Evolutionary conservation across 2,888 invertebrate genomes (phyloP), one percentile per base, ranked within the genome.

Genomic region (Melipona bicolor): DNA sequence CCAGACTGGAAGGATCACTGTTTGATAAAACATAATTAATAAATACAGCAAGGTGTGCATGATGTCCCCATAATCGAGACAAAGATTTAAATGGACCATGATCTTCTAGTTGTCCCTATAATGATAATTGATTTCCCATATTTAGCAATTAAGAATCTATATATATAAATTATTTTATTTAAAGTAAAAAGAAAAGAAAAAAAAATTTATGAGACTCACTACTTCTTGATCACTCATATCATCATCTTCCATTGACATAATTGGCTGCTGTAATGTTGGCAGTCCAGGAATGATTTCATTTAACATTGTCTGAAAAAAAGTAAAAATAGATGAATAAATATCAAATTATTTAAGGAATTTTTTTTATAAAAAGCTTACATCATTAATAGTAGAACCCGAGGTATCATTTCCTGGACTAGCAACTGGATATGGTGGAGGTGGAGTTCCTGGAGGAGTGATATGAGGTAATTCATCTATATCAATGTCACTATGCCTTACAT

Each of bases 221-320:
- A 97, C 96, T 95, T 98, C 98, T 91, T 97, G 97, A 91, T 98
- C 97, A 0, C 98, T 98, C 85, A 97, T 97, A 91, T 98, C 98
- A 92, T 99, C 99, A 93, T 99, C 99, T 94, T 99, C 99, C 98
- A 99, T 98, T 24, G 98, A 98, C 92, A 99, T 98, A 81, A 99
- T 98, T 68, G 97, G 97, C 93, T 97, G 96, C 93, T 97, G 98
- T 4, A 94, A 90, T 77, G 91, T 90, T 81, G 93, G 93, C 74
- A 93, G 83, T 79, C 94, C 94, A 80, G 94, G 91, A 91, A 90
- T 94, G 80, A 88, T 90, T 77, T 92, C 92, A 67, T 92, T 94
- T 69, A 91, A 85, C 52, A 88, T 81, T 49, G 85, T 86, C 68
- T 91, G 76, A 77, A 56, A 70, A 13, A 13, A 24, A 43, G 43